A percentile compares a stretch with the other conserved stretches of the same genome.
Evolutionary conservation across 2,113 vertebrate species (phyloP).

Genomic region (Sisor rabdophorus): DNA sequence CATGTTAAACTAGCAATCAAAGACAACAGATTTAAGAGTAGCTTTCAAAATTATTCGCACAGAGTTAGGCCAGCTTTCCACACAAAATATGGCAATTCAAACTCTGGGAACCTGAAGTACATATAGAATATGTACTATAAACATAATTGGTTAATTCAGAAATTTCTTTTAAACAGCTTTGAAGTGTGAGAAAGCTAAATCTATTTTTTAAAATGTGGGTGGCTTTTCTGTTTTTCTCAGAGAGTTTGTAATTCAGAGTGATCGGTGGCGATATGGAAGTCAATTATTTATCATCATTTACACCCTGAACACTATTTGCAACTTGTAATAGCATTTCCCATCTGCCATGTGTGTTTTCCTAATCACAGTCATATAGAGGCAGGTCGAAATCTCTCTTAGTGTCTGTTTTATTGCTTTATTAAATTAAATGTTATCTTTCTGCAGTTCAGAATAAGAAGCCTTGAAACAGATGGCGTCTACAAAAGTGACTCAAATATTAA

Average conservation of each 20-base stretch:
- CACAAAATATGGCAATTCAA: neutral
- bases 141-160: neutral
- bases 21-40: no score
- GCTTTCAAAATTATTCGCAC: no score
- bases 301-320: neutral
- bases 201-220: neutral
- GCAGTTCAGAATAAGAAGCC: neutral
- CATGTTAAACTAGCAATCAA: no score
- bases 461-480: slow-evolving; percentile 6
- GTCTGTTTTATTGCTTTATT: no score
- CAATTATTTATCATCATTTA: neutral
- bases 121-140: neutral
- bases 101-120: neutral
- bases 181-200: neutral
- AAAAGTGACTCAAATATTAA: neutral
- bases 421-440: neutral
- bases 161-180: neutral
- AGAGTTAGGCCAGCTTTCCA: no score
- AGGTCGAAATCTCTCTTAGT: neutral
- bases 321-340: neutral
- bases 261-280: neutral
- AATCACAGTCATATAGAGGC: neutral
- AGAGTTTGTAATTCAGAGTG: neutral
- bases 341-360: neutral
- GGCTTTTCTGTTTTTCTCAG: neutral